Evolutionary conservation across 2,888 invertebrate genomes (phyloP).

Genomic region (Stenolophus ochropezus): DNA sequence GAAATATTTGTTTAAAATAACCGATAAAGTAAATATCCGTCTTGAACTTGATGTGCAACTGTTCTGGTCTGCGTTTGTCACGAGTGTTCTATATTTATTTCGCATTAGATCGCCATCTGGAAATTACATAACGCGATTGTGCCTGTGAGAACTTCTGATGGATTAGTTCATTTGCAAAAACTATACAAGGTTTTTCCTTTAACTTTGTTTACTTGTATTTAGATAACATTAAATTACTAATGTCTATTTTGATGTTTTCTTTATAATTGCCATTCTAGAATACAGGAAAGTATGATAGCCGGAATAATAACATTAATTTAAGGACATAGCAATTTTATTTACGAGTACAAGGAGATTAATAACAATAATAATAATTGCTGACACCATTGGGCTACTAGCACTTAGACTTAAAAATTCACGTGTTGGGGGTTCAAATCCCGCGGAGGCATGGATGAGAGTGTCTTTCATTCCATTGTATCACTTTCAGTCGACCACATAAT

Average conservation of each 20-base stretch:
- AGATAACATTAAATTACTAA: conserved; percentile 15
- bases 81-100: conserved; percentile 20
- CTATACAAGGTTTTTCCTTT: conserved; percentile 11
- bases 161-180: neutral
- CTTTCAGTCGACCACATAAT: no score
- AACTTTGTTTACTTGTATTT: neutral
- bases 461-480: no score
- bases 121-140: conserved; percentile 2
- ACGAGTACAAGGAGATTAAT: neutral
- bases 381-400: no score
- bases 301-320: neutral
- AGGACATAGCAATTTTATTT: neutral
- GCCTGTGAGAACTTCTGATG: conserved; percentile 2
- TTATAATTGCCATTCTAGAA: neutral
- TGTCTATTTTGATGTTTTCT: neutral
- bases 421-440: no score
- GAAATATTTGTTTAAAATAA: neutral
- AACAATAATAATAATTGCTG: no score
- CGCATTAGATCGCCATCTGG: neutral
- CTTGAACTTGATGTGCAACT: neutral
- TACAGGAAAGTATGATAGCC: neutral
- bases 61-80: neutral
- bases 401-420: no score
- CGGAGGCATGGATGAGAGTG: no score
- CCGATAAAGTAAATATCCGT: neutral